Evolutionary conservation across 1,140 invertebrate genomes (phyloP).

Genomic region (Triops longicaudatus): DNA sequence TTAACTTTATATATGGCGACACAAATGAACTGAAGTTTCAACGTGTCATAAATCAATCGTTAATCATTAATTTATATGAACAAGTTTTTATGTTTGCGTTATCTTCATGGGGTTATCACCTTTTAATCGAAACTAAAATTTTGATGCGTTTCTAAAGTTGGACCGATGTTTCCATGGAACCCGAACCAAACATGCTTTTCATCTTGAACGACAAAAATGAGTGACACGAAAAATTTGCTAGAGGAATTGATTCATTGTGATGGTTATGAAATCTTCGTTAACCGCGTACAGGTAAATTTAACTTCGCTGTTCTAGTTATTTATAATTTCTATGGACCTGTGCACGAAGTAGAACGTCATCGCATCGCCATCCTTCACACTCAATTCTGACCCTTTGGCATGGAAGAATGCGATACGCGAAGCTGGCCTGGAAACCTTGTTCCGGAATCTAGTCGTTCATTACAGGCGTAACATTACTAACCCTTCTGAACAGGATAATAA

Average conservation of each 20-base stretch:
- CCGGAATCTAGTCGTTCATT: slow-evolving; percentile 17
- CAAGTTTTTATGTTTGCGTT: too few relatives aligned
- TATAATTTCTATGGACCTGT: not conserved
- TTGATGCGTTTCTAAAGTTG: too few relatives aligned
- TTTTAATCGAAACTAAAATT: too few relatives aligned
- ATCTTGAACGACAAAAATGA: not conserved
- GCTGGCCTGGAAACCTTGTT: slow-evolving; percentile 25
- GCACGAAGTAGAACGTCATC: not conserved
- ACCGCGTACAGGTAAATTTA: not conserved
- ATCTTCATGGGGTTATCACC: too few relatives aligned
- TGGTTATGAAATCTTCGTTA: not conserved
- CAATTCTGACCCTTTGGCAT: not conserved
- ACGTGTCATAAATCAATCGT: too few relatives aligned
- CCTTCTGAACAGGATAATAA: not conserved
- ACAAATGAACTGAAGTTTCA: too few relatives aligned
- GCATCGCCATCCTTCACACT: not conserved
- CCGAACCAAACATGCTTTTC: not conserved
- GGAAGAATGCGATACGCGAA: not conserved
- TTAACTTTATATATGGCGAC: too few relatives aligned
- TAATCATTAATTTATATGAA: too few relatives aligned
- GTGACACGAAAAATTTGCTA: not conserved
- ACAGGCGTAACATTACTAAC: not conserved
- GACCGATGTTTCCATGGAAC: not conserved
- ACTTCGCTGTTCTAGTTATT: too few relatives aligned
- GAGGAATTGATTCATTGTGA: not conserved